Conservation (phyloP, 2,113 vertebrate species). For the Desmodus rotundus region DNA sequence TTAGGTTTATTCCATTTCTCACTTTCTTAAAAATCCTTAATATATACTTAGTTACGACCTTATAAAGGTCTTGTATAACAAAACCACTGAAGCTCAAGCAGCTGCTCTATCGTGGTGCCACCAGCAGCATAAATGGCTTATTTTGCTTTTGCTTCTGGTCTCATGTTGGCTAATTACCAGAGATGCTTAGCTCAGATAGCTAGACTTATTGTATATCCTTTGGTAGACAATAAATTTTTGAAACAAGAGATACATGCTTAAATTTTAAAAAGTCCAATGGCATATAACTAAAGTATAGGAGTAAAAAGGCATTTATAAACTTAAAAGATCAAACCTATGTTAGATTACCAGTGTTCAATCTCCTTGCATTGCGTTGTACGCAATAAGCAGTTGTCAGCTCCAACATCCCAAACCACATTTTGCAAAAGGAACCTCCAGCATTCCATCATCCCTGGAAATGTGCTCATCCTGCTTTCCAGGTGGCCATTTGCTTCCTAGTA, state of each 20-base stretch:
- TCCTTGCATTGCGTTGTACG: neutral
- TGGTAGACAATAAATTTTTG: neutral
- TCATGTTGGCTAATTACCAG: neutral
- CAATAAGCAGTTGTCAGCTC: neutral
- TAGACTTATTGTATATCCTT: neutral
- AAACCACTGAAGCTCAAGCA: neutral
- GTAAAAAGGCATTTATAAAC: neutral
- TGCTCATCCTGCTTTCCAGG: neutral
- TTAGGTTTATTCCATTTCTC: constrained; percentile 21
- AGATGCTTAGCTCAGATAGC: neutral
- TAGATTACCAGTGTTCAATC: neutral
- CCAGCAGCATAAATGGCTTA: neutral
- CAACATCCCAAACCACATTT: neutral
- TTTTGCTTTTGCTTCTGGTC: constrained; percentile 7
- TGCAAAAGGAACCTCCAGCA: neutral
- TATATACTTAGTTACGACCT: neutral
- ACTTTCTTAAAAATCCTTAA: neutral
- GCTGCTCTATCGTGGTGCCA: neutral
- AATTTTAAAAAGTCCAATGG: neutral
- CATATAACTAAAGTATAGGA: neutral
- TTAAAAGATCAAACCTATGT: neutral
- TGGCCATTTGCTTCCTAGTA: neutral
- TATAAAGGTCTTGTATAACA: constrained; percentile 2
- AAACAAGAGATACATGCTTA: constrained; percentile 1
- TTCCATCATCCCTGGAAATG: neutral